Base-by-base conservation (phyloP, 2,888 invertebrate genomes). In the Tiphia femorata region DNA sequence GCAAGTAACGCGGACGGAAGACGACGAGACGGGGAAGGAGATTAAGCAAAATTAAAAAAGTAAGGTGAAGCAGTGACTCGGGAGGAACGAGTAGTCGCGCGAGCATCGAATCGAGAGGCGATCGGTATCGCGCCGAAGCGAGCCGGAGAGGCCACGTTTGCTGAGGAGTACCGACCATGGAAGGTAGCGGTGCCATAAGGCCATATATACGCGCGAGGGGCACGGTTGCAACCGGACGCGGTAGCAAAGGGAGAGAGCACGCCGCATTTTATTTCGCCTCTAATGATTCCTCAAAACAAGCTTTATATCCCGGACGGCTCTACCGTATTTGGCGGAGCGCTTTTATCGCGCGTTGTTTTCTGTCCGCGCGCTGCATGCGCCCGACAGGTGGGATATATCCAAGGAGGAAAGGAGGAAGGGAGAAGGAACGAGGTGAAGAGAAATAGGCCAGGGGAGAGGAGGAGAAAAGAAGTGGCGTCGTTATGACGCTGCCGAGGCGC, bases 201-300 rank as follows among this genome's bases (percentile, higher is more conserved):
- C 58, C 64, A 64, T 51, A 67, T 61, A 64, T 49, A 62, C 50
- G 49, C 38, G 51, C 38, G n/a, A n/a, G n/a, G n/a, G n/a, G n/a
- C n/a, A n/a, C 51, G 48, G 54, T 49, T 16, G 44, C 23, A 44
- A 53, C 60, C 59, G 64, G 56, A 64, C 64, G 55, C 59, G 58
- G 56, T 62, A 54, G 56, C 58, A 43, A 65, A 58, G 51, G 57
- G 58, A n/a, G n/a, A n/a, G n/a, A 46, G 40, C 43, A 50, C 63
- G 46, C 49, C 51, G 66, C 61, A 64, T 62, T 65, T 62, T 53
- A 65, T 58, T 66, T 69, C 66, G 43, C 67, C 63, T 66, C 73
- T 76, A 77, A 77, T 72, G 70, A 77, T 76, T 76, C 67, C 73
- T 74, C 70, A 75, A 77, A 76, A 75, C 72, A 70, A 70, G 72